Evolutionary conservation across 2,888 invertebrate genomes (phyloP).

Genomic region (Theodoxus fluviatilis): DNA sequence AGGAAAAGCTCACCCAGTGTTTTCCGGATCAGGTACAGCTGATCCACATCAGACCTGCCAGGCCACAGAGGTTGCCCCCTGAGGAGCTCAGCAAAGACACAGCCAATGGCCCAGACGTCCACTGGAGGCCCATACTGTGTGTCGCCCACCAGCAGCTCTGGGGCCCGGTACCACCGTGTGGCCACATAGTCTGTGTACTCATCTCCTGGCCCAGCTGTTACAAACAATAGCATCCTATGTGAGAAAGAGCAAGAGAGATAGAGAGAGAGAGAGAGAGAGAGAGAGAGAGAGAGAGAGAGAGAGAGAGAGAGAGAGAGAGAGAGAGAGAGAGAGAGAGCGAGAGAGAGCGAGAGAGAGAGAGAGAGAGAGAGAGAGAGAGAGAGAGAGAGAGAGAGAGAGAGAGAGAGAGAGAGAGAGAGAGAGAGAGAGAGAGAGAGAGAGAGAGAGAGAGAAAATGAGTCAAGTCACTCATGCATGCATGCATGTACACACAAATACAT

Average conservation of each 20-base stretch:
- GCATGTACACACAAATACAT: not conserved
- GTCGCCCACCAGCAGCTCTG: slow-evolving; percentile 95
- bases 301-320: not conserved
- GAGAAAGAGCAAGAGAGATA: not conserved
- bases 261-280: no score
- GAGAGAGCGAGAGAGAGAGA: not conserved
- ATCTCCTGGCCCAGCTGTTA: slow-evolving; percentile 83
- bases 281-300: not conserved
- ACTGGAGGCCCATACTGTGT: slow-evolving; percentile 80
- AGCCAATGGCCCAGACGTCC: slow-evolving; percentile 96
- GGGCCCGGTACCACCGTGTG: slow-evolving; percentile 97
- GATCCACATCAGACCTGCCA: slow-evolving; percentile 97
- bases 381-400: not conserved
- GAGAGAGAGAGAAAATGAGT: not conserved
- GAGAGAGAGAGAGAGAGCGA: not conserved
- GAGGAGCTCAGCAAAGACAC: slow-evolving; percentile 69
- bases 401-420: not conserved
- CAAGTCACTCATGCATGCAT: not conserved
- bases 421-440: not conserved
- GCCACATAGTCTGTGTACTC: slow-evolving; percentile 99
- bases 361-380: not conserved
- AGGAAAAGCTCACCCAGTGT: slow-evolving; percentile 74
- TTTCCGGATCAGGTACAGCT: slow-evolving; percentile 91
- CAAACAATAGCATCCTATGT: not conserved
- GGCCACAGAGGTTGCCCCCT: slow-evolving; percentile 77